phyloP scores from a whole-genome alignment of 1,140 invertebrate genomes.

The Listronotus oregonensis region DNA sequence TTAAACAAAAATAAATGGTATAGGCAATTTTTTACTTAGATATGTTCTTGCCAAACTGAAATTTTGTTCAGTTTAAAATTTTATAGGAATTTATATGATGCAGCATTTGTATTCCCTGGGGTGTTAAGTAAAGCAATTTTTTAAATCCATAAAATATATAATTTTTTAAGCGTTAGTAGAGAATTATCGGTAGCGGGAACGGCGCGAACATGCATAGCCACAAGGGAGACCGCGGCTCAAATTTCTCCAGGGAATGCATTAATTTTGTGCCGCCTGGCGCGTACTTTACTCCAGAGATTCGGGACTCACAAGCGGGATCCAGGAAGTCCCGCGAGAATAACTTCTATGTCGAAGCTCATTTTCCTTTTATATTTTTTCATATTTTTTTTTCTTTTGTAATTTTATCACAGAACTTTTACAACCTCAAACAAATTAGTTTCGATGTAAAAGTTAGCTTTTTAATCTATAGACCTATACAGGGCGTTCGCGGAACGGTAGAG shows the following conservation, averaged over 20 bases:
- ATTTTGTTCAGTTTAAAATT: too few relatives aligned
- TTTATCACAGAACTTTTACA: slow-evolving; percentile 10
- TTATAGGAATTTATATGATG: too few relatives aligned
- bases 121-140: too few relatives aligned
- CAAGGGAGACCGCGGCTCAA: slow-evolving; percentile 58
- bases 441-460: too few relatives aligned
- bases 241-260: slow-evolving; percentile 67
- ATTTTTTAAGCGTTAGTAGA: slow-evolving; percentile 4
- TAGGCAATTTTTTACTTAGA: too few relatives aligned
- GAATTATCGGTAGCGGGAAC: slow-evolving; percentile 28
- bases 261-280: slow-evolving; percentile 75
- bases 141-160: not conserved
- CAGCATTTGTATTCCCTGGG: too few relatives aligned
- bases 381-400: slow-evolving; percentile 21
- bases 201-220: slow-evolving; percentile 46
- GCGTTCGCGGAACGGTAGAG: too few relatives aligned
- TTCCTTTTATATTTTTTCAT: slow-evolving; percentile 42
- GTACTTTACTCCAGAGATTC: slow-evolving; percentile 65
- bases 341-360: slow-evolving; percentile 52
- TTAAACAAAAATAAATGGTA: too few relatives aligned
- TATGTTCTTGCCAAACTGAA: too few relatives aligned
- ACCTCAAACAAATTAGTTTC: too few relatives aligned
- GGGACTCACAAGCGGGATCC: slow-evolving; percentile 42
- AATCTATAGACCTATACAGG: too few relatives aligned
- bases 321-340: slow-evolving; percentile 39